Percentiles rank a stretch among this genome's conserved stretches.
These are phyloP conservation scores for Eupsittula cactorum DNA, from an alignment of 2,113 vertebrate genomes.

Conservation along the genomic window DNA sequence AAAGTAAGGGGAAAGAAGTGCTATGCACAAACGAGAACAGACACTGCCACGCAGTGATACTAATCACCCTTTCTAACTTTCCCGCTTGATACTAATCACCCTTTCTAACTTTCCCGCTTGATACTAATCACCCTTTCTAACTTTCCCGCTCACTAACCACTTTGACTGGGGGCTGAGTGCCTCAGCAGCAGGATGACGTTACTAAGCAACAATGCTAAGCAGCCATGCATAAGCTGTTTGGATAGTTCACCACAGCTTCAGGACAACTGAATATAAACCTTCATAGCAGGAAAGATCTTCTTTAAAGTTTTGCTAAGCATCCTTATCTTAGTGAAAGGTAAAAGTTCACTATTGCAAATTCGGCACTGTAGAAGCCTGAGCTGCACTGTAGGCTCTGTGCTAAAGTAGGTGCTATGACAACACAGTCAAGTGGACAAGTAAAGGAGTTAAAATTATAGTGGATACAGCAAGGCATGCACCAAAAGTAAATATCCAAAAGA, in stretches of 20 bases:
- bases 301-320: background rate
- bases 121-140: background rate
- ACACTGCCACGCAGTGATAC: background rate
- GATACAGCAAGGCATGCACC: background rate
- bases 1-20: background rate
- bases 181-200: background rate
- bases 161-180: background rate
- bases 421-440: background rate
- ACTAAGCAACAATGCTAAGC: background rate
- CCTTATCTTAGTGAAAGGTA: background rate
- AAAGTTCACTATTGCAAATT: background rate
- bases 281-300: background rate
- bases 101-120: background rate
- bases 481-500: background rate
- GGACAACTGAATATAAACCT: background rate
- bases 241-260: background rate
- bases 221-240: background rate
- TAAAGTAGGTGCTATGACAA: background rate
- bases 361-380: background rate
- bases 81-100: background rate
- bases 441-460: background rate
- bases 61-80: background rate
- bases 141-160: background rate
- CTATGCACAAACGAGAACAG: background rate
- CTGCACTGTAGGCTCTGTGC: background rate